Conservation (phyloP, 2,888 invertebrate genomes). For the Cerastis leucographa region DNA sequence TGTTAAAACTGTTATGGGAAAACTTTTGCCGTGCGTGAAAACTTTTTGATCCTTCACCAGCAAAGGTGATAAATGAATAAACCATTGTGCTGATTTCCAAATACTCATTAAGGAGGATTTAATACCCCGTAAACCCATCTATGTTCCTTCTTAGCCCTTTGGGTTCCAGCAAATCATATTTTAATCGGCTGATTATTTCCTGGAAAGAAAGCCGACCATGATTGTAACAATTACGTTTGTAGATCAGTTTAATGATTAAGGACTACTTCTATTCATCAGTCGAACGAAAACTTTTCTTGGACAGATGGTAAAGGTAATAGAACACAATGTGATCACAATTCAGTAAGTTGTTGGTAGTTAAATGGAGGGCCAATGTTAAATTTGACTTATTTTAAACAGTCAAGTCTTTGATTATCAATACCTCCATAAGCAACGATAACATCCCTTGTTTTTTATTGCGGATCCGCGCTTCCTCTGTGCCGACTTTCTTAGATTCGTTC, state of each 20-base stretch:
- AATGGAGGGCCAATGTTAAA: background rate
- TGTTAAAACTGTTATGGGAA: background rate
- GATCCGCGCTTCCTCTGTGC: background rate
- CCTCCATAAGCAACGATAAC: too few relatives aligned
- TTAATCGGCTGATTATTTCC: background rate
- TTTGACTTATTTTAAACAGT: background rate
- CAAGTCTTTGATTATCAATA: background rate
- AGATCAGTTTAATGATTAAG: background rate
- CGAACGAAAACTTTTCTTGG: background rate
- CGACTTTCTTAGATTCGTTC: background rate
- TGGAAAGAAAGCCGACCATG: background rate
- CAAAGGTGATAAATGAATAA: background rate
- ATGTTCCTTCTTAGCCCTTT: too few relatives aligned
- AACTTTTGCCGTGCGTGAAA: background rate
- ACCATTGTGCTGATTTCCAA: background rate
- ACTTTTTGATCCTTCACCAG: background rate
- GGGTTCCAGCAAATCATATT: too few relatives aligned
- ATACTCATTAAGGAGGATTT: background rate
- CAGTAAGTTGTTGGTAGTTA: background rate
- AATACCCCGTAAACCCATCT: too few relatives aligned
- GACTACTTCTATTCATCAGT: background rate
- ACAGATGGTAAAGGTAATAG: background rate
- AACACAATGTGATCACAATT: background rate
- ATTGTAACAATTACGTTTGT: background rate
- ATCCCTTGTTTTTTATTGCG: too few relatives aligned